Conservation (phyloP, 2,888 invertebrate species). For the Rhimphoctona megacephalus region DNA sequence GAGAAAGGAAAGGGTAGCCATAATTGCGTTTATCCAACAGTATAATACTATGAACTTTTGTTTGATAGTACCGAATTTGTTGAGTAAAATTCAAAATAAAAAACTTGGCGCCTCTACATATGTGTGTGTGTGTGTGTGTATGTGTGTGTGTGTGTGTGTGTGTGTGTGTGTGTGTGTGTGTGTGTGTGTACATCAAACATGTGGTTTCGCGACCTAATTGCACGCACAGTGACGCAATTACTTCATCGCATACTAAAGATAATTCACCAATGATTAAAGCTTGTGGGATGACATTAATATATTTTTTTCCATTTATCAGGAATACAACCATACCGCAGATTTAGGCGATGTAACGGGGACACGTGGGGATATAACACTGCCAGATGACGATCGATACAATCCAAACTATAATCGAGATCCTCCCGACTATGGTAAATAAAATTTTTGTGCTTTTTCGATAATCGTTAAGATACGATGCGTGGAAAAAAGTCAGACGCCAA, state of each 20-base stretch:
- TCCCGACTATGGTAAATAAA: conserved; percentile 45
- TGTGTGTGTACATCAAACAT: conserved; percentile 12
- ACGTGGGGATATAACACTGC: conserved; percentile 64
- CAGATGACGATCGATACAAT: conserved; percentile 46
- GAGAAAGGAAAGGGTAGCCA: background rate
- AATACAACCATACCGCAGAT: conserved; percentile 68
- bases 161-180: no score
- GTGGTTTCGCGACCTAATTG: conserved; percentile 24
- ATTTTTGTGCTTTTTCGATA: background rate
- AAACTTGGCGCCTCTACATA: background rate
- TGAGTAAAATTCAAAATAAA: conserved; percentile 12
- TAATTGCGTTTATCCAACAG: background rate
- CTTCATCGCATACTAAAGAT: conserved; percentile 3
- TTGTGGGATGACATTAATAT: background rate
- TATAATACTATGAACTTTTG: conserved; percentile 40
- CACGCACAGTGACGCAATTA: background rate
- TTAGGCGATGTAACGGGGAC: conserved; percentile 43
- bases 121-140: conserved; percentile 7
- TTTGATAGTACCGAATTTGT: conserved; percentile 53
- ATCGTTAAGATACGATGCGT: background rate
- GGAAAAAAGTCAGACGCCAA: no score
- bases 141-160: no score
- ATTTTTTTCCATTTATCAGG: conserved; percentile 43
- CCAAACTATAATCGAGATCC: conserved; percentile 25
- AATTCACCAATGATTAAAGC: conserved; percentile 26